Evolutionary conservation across 2,888 invertebrate genomes (phyloP), one percentile per base, ranked within the genome.

Genomic region (Diogma glabrata): DNA sequence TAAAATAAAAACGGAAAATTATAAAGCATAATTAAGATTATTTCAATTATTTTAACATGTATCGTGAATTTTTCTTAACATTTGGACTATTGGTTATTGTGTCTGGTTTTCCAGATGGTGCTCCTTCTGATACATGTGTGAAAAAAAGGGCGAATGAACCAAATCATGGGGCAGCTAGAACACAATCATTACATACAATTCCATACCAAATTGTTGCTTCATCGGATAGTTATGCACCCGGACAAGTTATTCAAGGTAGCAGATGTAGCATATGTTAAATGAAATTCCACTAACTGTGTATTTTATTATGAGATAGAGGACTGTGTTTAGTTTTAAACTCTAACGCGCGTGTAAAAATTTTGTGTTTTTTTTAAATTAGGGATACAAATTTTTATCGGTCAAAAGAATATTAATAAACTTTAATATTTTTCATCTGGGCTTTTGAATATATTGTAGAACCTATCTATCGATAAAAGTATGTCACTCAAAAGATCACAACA

Each of bases 61-160:
- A 10, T 33, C 30, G 30, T 33, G 48, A 20, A 48, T 20, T 49
- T 10, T 10, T 52, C 16, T 40, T 52, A n/a, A 72, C 72, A 67
- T 58, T 61, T 14, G 69, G 65, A 57, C 56, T 71, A 24, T 53
- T 70, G 38, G 57, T 69, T 51, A 60, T 68, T 62, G 62, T 67
- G 4, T 28, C 51, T 47, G 75, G 75, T 54, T 87, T 87, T 63
- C 87, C 87, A n/a, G 86, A 87, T 60, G 87, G 87, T 2, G 87
- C 84, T 2, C 87, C 87, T 0, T 78, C 87, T 23, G 87, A 87
- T 63, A 80, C 84, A 26, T 87, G 87, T 63, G 87, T 87, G 3
- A 86, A 84, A 64, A 76, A 80, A 22, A 74, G 81, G 40, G 77
- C 82, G 2, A 87, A 87, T n/a, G 78, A 80, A 61, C 87, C 87